A percentile compares a stretch with the other conserved stretches of the same genome.
These are phyloP conservation scores for Perdita meconis DNA, from an alignment of 2,888 invertebrate species.

Conservation along the genomic window DNA sequence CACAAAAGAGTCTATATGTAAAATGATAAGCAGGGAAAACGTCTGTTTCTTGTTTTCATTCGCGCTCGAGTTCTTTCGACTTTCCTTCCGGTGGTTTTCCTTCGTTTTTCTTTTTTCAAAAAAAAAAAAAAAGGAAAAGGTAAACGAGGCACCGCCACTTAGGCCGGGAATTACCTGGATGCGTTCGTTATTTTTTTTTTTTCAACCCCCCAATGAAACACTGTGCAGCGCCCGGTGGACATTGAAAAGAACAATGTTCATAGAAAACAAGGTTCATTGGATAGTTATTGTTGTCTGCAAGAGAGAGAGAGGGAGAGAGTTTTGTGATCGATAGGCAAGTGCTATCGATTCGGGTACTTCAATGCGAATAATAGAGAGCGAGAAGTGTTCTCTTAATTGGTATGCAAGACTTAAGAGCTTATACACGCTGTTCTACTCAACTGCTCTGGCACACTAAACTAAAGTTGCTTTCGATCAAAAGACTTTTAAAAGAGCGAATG, in stretches of 20 bases:
- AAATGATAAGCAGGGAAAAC: constrained; percentile 67
- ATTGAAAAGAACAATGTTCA: constrained; percentile 56
- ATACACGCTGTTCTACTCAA: constrained; percentile 65
- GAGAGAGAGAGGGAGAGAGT: constrained; percentile 34
- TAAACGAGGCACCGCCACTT: constrained; percentile 69
- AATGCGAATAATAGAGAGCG: constrained; percentile 63
- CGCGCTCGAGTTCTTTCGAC: too few relatives aligned
- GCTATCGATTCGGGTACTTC: constrained; percentile 66
- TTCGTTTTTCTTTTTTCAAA: not conserved
- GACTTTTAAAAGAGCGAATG: constrained; percentile 15
- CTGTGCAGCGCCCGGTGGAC: constrained; percentile 27
- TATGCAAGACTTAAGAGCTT: constrained; percentile 69
- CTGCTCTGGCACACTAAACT: constrained; percentile 62
- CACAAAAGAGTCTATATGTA: constrained; percentile 67
- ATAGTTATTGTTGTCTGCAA: constrained; percentile 57
- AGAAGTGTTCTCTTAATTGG: constrained; percentile 68
- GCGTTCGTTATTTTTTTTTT: constrained; percentile 39
- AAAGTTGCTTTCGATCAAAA: constrained; percentile 53
- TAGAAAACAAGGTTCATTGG: constrained; percentile 44
- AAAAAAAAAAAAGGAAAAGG: not conserved
- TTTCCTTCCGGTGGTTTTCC: constrained; percentile 13
- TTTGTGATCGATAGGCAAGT: constrained; percentile 67
- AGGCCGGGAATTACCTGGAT: constrained; percentile 73
- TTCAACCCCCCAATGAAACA: constrained; percentile 9
- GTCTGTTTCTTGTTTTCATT: constrained; percentile 40